Conservation (phyloP, 2,888 invertebrate genomes). For the Drosophila hamatofila region DNA sequence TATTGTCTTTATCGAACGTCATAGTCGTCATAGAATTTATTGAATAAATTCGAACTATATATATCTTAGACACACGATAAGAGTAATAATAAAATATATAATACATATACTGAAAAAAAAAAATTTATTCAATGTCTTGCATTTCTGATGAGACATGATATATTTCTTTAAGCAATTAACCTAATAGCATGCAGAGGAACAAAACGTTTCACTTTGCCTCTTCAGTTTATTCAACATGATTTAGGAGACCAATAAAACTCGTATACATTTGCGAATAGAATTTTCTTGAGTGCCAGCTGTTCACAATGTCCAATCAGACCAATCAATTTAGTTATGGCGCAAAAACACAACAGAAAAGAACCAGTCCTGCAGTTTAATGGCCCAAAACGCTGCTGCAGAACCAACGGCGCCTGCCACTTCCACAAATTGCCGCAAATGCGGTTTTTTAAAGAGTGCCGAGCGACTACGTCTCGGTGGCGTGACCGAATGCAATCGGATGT, state of each 20-base stretch:
- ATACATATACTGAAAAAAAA: not conserved
- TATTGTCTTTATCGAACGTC: not conserved
- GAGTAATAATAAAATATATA: not conserved
- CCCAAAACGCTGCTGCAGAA: constrained; percentile 13
- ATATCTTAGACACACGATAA: not conserved
- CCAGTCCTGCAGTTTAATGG: constrained; percentile 46
- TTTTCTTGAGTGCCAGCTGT: constrained; percentile 35
- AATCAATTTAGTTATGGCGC: constrained; percentile 32
- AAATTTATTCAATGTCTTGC: not conserved
- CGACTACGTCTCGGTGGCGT: constrained; percentile 46
- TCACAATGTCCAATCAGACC: constrained; percentile 30
- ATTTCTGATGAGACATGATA: not conserved
- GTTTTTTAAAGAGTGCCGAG: constrained; percentile 25
- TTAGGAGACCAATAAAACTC: not conserved
- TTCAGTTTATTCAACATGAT: not conserved
- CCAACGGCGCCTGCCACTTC: constrained; percentile 32
- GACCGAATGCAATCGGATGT: constrained; percentile 59
- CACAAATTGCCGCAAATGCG: constrained; percentile 30
- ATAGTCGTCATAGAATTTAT: not conserved
- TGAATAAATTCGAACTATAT: not conserved
- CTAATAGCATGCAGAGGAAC: not conserved
- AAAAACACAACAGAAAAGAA: constrained; percentile 8
- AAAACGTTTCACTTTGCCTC: not conserved
- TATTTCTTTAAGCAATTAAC: not conserved
- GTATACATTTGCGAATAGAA: not conserved